Percentiles rank a stretch among this genome's conserved stretches.
These are phyloP conservation scores for Etia nguti DNA, from an alignment of 2,113 vertebrate genomes.

Conservation along the genomic window DNA sequence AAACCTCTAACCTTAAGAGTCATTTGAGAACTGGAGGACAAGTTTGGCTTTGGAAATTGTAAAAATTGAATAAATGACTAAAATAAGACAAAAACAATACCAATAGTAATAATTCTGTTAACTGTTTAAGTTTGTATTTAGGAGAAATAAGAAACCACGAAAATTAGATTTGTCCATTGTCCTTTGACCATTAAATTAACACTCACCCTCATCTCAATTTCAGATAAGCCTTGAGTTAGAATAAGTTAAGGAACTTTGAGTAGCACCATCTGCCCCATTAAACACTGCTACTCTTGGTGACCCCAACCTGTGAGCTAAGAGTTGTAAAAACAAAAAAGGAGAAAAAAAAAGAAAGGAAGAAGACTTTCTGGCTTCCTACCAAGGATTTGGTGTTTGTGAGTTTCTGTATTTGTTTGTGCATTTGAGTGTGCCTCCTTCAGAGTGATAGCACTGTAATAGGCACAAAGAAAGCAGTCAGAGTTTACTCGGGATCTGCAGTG, in stretches of 20 bases:
- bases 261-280: slow-evolving; percentile 20
- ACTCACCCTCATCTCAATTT: background rate
- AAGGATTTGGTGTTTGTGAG: background rate
- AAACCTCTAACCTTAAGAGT: background rate
- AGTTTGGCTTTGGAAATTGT: background rate
- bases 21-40: background rate
- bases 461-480: background rate
- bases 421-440: background rate
- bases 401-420: background rate
- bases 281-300: background rate
- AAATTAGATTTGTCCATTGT: background rate
- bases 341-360: background rate
- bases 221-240: background rate
- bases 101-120: background rate
- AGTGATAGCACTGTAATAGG: background rate
- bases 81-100: background rate
- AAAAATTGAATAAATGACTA: background rate
- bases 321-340: background rate
- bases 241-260: background rate
- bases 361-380: background rate
- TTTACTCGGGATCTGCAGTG: background rate
- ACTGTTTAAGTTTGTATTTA: background rate
- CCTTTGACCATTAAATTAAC: background rate
- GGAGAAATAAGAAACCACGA: background rate
- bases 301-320: background rate